phyloP scores from a whole-genome alignment of 2,888 invertebrate genomes.

The Caenorhabditis virilis region DNA sequence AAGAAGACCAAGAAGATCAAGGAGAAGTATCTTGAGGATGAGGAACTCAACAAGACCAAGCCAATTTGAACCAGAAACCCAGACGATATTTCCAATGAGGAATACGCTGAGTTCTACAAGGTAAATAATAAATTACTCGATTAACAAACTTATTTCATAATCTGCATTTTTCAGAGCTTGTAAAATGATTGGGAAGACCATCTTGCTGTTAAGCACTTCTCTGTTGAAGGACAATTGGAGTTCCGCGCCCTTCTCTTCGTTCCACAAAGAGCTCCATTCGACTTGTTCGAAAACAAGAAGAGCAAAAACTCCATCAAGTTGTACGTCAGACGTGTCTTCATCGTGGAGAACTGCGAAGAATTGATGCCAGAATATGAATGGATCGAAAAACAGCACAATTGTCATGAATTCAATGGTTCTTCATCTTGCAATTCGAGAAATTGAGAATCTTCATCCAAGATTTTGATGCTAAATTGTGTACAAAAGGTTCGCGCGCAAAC shows the following conservation, averaged over 20 bases:
- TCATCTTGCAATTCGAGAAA: too few relatives aligned
- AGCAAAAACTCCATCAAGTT: slow-evolving; percentile 95
- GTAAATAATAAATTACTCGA: slow-evolving; percentile 7
- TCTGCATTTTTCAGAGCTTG: slow-evolving; percentile 56
- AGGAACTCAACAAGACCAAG: slow-evolving; percentile 88
- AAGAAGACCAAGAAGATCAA: slow-evolving; percentile 95
- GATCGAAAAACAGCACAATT: too few relatives aligned
- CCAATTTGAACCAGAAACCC: slow-evolving; percentile 73
- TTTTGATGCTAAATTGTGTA: too few relatives aligned
- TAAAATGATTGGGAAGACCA: slow-evolving; percentile 74
- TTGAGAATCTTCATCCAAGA: too few relatives aligned
- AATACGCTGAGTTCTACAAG: slow-evolving; percentile 72
- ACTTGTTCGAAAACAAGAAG: slow-evolving; percentile 96
- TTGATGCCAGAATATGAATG: slow-evolving; percentile 99
- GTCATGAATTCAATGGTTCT: too few relatives aligned
- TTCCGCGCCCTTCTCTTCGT: slow-evolving; percentile 73
- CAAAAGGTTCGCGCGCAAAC: too few relatives aligned
- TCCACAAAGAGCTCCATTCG: slow-evolving; percentile 80
- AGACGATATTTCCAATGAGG: slow-evolving; percentile 73
- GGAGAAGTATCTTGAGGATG: slow-evolving; percentile 96
- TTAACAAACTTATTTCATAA: background rate
- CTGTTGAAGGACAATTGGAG: slow-evolving; percentile 70
- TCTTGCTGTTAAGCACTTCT: slow-evolving; percentile 72
- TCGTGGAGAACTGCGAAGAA: slow-evolving; percentile 99
- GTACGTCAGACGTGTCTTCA: slow-evolving; percentile 93